These are phyloP conservation scores for Drosophila mettleri DNA, from an alignment of 2,888 invertebrate genomes.

Conservation along the genomic window DNA sequence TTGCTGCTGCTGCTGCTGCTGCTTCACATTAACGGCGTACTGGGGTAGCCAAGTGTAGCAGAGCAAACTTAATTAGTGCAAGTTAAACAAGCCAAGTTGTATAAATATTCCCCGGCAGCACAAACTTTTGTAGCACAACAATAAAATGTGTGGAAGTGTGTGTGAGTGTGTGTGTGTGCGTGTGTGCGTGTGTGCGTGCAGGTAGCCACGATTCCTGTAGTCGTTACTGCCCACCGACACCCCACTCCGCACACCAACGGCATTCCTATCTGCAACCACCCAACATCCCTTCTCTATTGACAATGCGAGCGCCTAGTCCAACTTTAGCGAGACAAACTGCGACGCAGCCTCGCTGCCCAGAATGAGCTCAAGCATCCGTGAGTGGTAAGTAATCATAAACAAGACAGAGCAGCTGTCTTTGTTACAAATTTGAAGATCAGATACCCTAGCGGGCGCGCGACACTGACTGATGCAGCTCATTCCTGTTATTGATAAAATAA, in stretches of 20 bases:
- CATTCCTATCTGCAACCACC: not conserved
- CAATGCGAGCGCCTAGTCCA: conserved; percentile 43
- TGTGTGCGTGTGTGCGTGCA: conserved; percentile 32
- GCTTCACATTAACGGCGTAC: conserved; percentile 51
- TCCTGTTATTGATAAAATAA: not conserved
- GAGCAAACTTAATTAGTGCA: conserved; percentile 76
- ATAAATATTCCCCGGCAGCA: conserved; percentile 70
- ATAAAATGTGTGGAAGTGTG: conserved; percentile 58
- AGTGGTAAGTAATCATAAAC: conserved; percentile 16
- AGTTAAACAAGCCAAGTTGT: conserved; percentile 76
- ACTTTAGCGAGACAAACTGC: conserved; percentile 14
- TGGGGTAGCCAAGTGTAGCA: conserved; percentile 70
- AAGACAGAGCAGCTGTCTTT: not conserved
- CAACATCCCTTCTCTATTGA: conserved; percentile 22
- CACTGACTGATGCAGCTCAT: conserved; percentile 2
- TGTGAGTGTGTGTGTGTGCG: conserved; percentile 15
- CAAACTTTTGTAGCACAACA: conserved; percentile 74
- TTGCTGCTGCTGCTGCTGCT: conserved; percentile 40
- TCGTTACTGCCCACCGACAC: conserved; percentile 2
- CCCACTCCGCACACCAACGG: not conserved
- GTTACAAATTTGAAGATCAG: conserved; percentile 8
- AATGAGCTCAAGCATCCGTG: conserved; percentile 10
- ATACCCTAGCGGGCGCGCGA: not conserved
- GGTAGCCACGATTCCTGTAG: conserved; percentile 38
- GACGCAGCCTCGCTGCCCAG: not conserved